These are phyloP conservation scores for Oligia fasciuncula DNA, from an alignment of 2,888 invertebrate genomes.

Conservation along the genomic window DNA sequence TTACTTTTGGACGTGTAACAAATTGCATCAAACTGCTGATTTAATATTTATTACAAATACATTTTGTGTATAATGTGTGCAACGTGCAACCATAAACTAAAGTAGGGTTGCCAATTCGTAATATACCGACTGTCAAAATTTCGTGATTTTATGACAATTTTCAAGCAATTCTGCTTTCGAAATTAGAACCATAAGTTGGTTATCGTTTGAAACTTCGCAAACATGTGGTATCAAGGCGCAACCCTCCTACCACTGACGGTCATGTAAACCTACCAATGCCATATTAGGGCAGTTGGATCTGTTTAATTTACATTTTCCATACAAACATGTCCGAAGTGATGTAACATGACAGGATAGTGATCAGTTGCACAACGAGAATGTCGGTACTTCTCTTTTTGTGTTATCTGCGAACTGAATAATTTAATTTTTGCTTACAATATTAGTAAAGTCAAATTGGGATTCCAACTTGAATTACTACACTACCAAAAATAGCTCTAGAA, in stretches of 20 bases:
- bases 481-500: slow-evolving; percentile 6
- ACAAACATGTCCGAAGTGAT: slow-evolving; percentile 59
- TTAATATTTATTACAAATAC: slow-evolving; percentile 59
- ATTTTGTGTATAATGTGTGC: slow-evolving; percentile 70
- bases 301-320: slow-evolving; percentile 70
- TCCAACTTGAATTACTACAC: not conserved
- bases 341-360: slow-evolving; percentile 64
- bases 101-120: slow-evolving; percentile 38
- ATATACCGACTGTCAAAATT: not conserved
- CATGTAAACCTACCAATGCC: slow-evolving; percentile 55
- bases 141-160: not conserved
- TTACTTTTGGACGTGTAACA: slow-evolving; percentile 47
- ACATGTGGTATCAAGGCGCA: not conserved
- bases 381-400: slow-evolving; percentile 40
- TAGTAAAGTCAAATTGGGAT: not conserved
- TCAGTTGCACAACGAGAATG: slow-evolving; percentile 59
- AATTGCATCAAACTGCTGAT: slow-evolving; percentile 46
- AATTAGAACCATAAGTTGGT: not conserved
- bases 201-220: not conserved
- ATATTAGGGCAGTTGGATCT: slow-evolving; percentile 67
- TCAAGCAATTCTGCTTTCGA: not conserved
- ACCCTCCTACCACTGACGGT: slow-evolving; percentile 36
- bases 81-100: slow-evolving; percentile 33
- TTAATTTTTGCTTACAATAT: slow-evolving; percentile 10
- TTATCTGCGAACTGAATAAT: slow-evolving; percentile 40